phyloP scores from a whole-genome alignment of 2,113 vertebrate genomes.

The Pterocles burchelli region DNA sequence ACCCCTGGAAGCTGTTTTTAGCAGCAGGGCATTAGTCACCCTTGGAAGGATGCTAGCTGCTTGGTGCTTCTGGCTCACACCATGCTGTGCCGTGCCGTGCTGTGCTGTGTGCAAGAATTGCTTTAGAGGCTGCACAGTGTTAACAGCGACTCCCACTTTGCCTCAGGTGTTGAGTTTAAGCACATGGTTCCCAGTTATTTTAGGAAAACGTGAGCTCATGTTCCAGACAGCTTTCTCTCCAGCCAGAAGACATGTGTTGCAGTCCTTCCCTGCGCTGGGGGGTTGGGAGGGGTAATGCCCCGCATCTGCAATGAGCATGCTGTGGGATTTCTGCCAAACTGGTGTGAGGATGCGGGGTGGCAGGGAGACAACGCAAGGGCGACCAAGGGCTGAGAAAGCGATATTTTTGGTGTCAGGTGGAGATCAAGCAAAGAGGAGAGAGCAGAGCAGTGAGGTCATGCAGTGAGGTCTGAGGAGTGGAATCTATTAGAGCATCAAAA shows the following conservation, averaged over 20 bases:
- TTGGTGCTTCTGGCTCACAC: neutral
- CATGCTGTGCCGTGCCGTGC: neutral
- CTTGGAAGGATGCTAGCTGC: conserved; percentile 26
- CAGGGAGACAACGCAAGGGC: neutral
- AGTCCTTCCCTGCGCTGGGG: neutral
- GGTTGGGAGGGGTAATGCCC: neutral
- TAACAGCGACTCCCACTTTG: conserved; percentile 21
- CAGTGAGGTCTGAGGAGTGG: neutral
- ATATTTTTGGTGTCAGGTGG: neutral
- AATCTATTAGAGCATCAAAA: conserved; percentile 1
- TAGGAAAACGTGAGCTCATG: conserved; percentile 57
- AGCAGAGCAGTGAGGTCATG: neutral
- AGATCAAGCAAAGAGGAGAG: neutral
- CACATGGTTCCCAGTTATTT: conserved; percentile 36
- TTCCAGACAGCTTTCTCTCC: conserved; percentile 10
- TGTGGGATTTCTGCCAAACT: neutral
- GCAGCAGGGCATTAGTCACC: conserved; percentile 55
- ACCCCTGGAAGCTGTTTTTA: conserved; percentile 61
- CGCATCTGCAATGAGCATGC: neutral
- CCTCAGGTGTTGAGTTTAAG: conserved; percentile 65
- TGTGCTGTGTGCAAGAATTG: neutral
- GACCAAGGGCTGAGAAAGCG: neutral
- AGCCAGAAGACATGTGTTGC: neutral
- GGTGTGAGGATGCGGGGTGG: fast-evolving
- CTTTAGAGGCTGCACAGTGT: conserved; percentile 29